Evolutionary conservation across 2,888 invertebrate genomes (phyloP).

Genomic region (Drosophila parthenogenetica): DNA sequence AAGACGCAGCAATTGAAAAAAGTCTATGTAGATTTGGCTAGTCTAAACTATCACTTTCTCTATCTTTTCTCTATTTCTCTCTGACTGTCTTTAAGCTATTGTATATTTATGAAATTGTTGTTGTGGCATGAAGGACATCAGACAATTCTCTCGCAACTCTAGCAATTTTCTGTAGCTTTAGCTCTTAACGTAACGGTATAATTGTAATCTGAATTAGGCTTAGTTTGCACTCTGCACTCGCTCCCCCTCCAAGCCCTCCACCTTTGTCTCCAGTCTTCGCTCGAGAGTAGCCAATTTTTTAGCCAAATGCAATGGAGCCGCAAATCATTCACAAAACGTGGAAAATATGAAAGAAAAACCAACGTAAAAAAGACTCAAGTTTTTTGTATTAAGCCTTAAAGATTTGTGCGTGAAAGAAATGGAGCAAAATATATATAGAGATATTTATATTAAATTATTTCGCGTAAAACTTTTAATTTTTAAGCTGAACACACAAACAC

Average conservation of each 20-base stretch:
- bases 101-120: conserved; percentile 69
- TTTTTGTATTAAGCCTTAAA: conserved; percentile 59
- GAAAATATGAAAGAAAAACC: conserved; percentile 8
- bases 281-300: conserved; percentile 22
- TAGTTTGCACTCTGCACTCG: conserved; percentile 17
- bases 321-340: conserved; percentile 19
- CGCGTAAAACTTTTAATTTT: conserved; percentile 37
- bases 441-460: conserved; percentile 64
- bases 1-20: conserved; percentile 74
- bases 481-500: conserved; percentile 33
- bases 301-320: conserved; percentile 23
- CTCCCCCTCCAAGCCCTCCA: conserved; percentile 6
- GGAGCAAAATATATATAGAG: conserved; percentile 46
- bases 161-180: conserved; percentile 13
- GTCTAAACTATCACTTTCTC: conserved; percentile 26
- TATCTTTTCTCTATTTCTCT: conserved; percentile 23
- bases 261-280: neutral
- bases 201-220: conserved; percentile 17
- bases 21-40: conserved; percentile 44
- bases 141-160: neutral
- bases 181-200: conserved; percentile 12
- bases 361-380: conserved; percentile 59
- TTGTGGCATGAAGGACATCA: conserved; percentile 1
- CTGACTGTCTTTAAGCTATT: conserved; percentile 48
- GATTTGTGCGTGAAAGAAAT: conserved; percentile 38